Conservation (phyloP, 2,888 invertebrate species). For the Erebia aethiops region DNA sequence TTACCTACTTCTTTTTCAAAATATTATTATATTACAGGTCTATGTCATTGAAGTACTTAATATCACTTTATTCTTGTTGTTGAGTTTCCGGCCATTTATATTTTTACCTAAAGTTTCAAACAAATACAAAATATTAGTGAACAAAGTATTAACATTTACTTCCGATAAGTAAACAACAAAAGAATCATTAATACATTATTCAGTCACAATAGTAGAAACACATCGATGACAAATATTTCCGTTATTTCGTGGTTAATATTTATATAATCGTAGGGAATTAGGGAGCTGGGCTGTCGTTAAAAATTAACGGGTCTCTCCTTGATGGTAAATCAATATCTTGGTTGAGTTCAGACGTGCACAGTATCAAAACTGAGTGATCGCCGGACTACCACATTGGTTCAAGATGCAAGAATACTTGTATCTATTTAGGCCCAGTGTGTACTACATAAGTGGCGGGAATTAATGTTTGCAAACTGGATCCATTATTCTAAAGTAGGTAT, state of each 20-base stretch:
- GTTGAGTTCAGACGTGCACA: slow-evolving; percentile 36
- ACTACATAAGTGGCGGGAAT: too few relatives aligned
- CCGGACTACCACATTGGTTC: slow-evolving; percentile 10
- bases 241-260: slow-evolving; percentile 52
- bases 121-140: too few relatives aligned
- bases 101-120: too few relatives aligned
- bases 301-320: slow-evolving; percentile 68
- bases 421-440: not conserved
- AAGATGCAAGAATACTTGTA: not conserved
- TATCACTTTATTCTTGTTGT: too few relatives aligned
- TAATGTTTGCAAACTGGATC: too few relatives aligned
- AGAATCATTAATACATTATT: slow-evolving; percentile 44
- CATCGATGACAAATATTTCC: slow-evolving; percentile 55
- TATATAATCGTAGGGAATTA: slow-evolving; percentile 69
- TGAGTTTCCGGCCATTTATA: too few relatives aligned
- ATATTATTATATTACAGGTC: too few relatives aligned
- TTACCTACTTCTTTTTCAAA: too few relatives aligned
- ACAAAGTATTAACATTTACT: too few relatives aligned
- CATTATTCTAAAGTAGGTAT: too few relatives aligned
- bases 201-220: slow-evolving; percentile 44
- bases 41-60: too few relatives aligned
- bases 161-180: slow-evolving; percentile 3
- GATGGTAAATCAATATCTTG: slow-evolving; percentile 72
- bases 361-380: slow-evolving; percentile 20
- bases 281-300: slow-evolving; percentile 66